Evolutionary conservation across 2,797 vertebrate genomes (phyloP), one percentile per base, ranked within the genome.

Genomic region (Simalia tracyae): DNA sequence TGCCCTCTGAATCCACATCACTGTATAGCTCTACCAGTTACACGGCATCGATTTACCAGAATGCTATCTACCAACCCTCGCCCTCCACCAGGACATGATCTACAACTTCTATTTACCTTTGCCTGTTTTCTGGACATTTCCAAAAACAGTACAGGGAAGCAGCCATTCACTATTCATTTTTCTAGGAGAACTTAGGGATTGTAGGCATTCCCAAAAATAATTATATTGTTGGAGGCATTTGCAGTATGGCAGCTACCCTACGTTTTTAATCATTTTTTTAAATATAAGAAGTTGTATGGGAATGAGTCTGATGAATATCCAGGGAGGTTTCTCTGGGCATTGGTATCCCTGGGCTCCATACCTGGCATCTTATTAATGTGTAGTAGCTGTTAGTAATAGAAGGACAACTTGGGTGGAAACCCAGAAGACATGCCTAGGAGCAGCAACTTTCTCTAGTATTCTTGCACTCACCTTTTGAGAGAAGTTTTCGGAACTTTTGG

Each of bases 401-500:
- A 72, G 19, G 1, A 72, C n/a, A 26, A 36, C 7, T 56, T 22
- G 9, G 3, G 22, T 46, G 46, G 17, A 60, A 60, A 19, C 14
- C n/a, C 19, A 85, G 5, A 19, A 11, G 46, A 84, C 19, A 46
- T 36, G 22, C 19, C 1, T 87, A 60, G 56, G 42, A 8, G 10
- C 64, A 90, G 59, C 26, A 85, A 84, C 89, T 86, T 56, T 89
- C 84, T 42, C 59, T 86, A 86, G 63, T 56, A 57, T 56, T 56
- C 7, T 90, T 92, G 28, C 46, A 68, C 94, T 97, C 95, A 99
- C 99, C 99, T 99, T 99, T 99, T 94, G 99, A 99, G 94, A 99
- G 98, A 11, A 99, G 98, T 96, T 99, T 99, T 96, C 99, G 97
- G 96, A 99, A 99, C 93, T 99, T 98, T 96, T 99, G 99, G 22